Conservation (phyloP, 2,797 vertebrate genomes). For the Varecia variegata region DNA sequence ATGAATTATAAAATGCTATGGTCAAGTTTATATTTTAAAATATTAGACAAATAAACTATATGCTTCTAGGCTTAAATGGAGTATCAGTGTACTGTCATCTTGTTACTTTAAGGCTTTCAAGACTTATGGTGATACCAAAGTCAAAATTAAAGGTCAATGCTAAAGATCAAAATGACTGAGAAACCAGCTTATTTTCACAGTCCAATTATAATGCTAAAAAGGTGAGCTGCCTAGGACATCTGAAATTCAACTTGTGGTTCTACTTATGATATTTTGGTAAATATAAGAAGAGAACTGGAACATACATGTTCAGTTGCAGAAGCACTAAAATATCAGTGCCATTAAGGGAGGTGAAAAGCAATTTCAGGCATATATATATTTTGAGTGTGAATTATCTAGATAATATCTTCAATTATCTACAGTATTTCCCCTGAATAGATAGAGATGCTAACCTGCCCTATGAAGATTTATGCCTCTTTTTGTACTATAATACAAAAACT, state of each 20-base stretch:
- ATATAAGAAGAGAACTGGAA: neutral
- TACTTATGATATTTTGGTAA: neutral
- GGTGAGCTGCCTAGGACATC: neutral
- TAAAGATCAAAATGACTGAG: neutral
- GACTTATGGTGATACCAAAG: neutral
- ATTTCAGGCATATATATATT: neutral
- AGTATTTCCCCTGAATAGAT: neutral
- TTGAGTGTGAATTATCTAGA: neutral
- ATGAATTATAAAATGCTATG: neutral
- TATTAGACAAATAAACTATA: neutral
- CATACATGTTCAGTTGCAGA: neutral
- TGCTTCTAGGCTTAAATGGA: neutral
- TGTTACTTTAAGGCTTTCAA: neutral
- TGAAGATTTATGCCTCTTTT: neutral
- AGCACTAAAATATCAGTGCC: neutral
- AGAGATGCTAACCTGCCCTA: neutral
- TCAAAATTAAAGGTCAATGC: conserved; percentile 14
- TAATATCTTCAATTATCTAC: neutral
- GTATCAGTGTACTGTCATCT: neutral
- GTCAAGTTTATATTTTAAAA: neutral
- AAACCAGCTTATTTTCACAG: neutral
- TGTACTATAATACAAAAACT: neutral
- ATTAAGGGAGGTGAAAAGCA: neutral
- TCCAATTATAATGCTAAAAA: neutral
- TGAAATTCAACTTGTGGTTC: neutral